Percentiles rank a stretch among this genome's conserved stretches.
Evolutionary conservation across 2,888 invertebrate species (phyloP).

Genomic region (Pachydiplax longipennis): DNA sequence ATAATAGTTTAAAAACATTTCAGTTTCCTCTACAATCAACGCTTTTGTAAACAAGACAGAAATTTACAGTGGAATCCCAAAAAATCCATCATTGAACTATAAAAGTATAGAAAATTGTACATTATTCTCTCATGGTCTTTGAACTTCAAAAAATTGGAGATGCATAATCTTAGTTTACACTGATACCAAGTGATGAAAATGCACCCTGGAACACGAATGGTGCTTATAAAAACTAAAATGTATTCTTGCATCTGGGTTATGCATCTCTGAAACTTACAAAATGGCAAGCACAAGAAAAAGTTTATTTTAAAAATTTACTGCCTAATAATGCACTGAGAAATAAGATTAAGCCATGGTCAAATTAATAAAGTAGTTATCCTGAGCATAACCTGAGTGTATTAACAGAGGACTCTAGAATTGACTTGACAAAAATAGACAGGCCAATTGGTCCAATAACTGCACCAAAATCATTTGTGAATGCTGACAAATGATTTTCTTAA

Average conservation of each 20-base stretch:
- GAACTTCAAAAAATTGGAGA: constrained; percentile 31
- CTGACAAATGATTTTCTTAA: constrained; percentile 18
- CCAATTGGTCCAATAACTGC: constrained; percentile 35
- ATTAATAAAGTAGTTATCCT: constrained; percentile 38
- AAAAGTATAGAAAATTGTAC: constrained; percentile 41
- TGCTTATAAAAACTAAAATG: constrained; percentile 37
- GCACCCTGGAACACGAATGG: constrained; percentile 33
- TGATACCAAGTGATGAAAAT: constrained; percentile 36
- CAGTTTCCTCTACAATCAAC: constrained; percentile 13
- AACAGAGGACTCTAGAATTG: constrained; percentile 30
- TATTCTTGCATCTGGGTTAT: not conserved
- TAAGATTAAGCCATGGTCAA: constrained; percentile 42
- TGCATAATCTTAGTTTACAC: constrained; percentile 24
- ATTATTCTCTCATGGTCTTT: not conserved
- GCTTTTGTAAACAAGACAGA: constrained; percentile 34
- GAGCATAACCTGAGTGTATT: constrained; percentile 43
- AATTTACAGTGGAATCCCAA: constrained; percentile 21
- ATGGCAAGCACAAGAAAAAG: constrained; percentile 29
- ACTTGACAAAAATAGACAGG: constrained; percentile 38
- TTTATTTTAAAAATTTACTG: constrained; percentile 21
- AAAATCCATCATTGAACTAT: constrained; percentile 16
- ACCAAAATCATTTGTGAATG: constrained; percentile 25
- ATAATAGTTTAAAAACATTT: constrained; percentile 16
- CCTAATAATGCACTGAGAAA: constrained; percentile 18
- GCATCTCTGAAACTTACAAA: constrained; percentile 29